Evolutionary conservation across 2,888 invertebrate genomes (phyloP).

Genomic region (Deilephila porcellus): DNA sequence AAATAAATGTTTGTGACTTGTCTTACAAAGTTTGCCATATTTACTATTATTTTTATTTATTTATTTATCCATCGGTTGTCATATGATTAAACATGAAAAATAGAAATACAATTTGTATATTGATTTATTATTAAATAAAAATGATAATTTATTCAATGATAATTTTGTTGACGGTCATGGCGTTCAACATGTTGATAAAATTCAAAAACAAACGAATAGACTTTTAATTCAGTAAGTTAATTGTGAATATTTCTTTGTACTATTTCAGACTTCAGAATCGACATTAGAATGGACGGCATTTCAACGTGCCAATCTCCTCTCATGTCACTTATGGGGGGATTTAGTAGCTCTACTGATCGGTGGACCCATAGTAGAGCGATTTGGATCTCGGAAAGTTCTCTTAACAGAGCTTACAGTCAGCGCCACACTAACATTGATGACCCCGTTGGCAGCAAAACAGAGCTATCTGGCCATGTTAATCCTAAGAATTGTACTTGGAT

Average conservation of each 20-base stretch:
- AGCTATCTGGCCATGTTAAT: conserved; percentile 36
- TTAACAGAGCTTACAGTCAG: conserved; percentile 25
- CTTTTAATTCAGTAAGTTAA: too few relatives aligned
- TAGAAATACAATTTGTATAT: too few relatives aligned
- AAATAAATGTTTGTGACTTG: too few relatives aligned
- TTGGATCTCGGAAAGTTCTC: conserved; percentile 33
- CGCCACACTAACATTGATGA: conserved; percentile 34
- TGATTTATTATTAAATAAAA: too few relatives aligned
- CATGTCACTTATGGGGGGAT: conserved; percentile 86
- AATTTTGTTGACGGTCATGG: too few relatives aligned
- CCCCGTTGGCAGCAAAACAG: conserved; percentile 35
- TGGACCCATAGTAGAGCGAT: conserved; percentile 34
- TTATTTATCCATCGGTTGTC: too few relatives aligned
- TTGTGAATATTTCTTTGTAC: not conserved
- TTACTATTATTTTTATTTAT: too few relatives aligned
- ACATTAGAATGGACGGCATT: conserved; percentile 71
- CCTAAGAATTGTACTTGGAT: conserved; percentile 78
- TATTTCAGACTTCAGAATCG: conserved; percentile 39
- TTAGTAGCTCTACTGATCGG: conserved; percentile 59
- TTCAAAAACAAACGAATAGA: too few relatives aligned
- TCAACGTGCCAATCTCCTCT: conserved; percentile 81
- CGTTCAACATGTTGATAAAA: too few relatives aligned
- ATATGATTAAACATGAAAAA: too few relatives aligned
- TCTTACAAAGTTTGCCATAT: too few relatives aligned
- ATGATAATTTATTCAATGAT: too few relatives aligned